Evolutionary conservation across 2,888 invertebrate genomes (phyloP).

Genomic region (Stegophylla sp.): DNA sequence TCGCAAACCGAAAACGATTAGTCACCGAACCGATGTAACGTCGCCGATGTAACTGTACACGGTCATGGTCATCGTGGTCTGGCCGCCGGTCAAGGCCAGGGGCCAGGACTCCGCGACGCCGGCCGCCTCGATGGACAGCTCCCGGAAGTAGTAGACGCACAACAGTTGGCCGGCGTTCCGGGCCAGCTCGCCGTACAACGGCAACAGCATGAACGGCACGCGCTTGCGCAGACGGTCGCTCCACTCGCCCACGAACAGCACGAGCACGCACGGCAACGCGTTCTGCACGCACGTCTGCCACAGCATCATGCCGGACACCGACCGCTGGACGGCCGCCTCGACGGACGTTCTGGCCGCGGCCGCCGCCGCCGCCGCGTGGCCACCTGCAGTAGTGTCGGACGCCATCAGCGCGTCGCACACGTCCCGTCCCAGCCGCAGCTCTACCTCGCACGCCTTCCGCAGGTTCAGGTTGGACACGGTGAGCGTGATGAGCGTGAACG

Average conservation of each 20-base stretch:
- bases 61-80: conserved; percentile 90
- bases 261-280: conserved; percentile 77
- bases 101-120: conserved; percentile 82
- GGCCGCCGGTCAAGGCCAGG: conserved; percentile 82
- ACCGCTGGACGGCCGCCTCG: conserved; percentile 74
- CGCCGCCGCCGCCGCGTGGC: conserved; percentile 65
- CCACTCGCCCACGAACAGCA: conserved; percentile 81
- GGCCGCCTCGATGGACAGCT: conserved; percentile 78
- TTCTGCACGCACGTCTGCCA: conserved; percentile 87
- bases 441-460: conserved; percentile 86
- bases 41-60: conserved; percentile 89
- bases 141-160: conserved; percentile 80
- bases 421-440: conserved; percentile 75
- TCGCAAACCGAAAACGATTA: no score
- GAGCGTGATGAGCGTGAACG: conserved; percentile 72
- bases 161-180: conserved; percentile 79
- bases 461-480: conserved; percentile 85
- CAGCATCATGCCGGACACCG: conserved; percentile 81
- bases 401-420: conserved; percentile 82
- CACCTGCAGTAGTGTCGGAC: conserved; percentile 65
- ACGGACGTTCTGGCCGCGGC: conserved; percentile 61
- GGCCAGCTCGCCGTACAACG: conserved; percentile 80
- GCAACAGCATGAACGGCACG: conserved; percentile 84
- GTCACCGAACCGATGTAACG: conserved; percentile 75
- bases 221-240: conserved; percentile 70